These are phyloP conservation scores for Miniopterus natalensis DNA, from an alignment of 2,113 vertebrate genomes.

Conservation along the genomic window DNA sequence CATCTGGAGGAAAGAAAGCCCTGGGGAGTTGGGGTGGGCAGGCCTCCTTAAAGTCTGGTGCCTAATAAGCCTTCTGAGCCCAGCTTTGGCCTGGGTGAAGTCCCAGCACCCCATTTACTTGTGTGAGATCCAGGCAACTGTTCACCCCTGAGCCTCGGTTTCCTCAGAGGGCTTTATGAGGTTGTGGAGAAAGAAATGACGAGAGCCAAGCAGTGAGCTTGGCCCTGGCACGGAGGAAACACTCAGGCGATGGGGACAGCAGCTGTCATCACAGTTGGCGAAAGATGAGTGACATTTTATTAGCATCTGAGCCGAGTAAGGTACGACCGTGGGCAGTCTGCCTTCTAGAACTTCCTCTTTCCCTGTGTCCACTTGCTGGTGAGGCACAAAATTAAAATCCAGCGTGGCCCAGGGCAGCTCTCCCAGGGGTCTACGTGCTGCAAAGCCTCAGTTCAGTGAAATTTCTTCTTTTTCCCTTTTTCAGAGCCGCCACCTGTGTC, in stretches of 20 bases:
- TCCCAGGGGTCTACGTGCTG: not conserved
- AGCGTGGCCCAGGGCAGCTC: not conserved
- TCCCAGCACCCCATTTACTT: too few species aligned
- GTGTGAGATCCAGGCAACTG: too few species aligned
- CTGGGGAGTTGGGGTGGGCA: too few species aligned
- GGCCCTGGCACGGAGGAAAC: not conserved
- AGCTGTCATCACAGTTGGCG: not conserved
- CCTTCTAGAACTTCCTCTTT: not conserved
- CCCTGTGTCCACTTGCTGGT: not conserved
- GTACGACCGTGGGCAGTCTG: fast-evolving
- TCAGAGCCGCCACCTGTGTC: not conserved
- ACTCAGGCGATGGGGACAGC: fast-evolving
- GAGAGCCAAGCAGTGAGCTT: fast-evolving
- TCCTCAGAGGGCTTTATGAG: not conserved
- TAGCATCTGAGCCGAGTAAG: not conserved
- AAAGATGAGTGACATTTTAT: not conserved
- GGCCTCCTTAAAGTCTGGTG: not conserved
- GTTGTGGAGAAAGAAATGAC: not conserved
- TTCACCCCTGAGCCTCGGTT: not conserved
- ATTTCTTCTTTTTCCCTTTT: not conserved
- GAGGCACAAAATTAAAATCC: not conserved
- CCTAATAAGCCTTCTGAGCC: not conserved
- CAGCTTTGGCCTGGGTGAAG: not conserved
- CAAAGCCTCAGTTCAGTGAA: not conserved
- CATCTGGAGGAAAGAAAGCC: not conserved